Evolutionary conservation across 2,797 vertebrate species (phyloP).

Genomic region (Microctenopoma steveboyesi): DNA sequence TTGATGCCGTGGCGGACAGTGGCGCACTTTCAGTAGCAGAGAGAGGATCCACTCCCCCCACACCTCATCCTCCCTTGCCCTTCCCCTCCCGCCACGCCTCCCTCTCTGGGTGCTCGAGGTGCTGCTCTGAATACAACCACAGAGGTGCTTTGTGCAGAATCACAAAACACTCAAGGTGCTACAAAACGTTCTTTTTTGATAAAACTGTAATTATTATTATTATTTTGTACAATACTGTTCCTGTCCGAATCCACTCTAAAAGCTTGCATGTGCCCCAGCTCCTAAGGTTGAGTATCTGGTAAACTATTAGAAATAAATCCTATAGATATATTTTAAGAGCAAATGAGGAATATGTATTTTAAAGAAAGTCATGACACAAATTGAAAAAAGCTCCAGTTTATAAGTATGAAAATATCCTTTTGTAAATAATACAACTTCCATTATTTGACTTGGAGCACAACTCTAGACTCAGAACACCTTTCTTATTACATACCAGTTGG

Average conservation of each 20-base stretch:
- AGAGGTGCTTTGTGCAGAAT: conserved; percentile 90
- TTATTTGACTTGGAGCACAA: conserved; percentile 78
- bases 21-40: conserved; percentile 80
- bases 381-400: conserved; percentile 83
- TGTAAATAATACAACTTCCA: conserved; percentile 89
- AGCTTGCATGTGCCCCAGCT: conserved; percentile 91
- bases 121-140: conserved; percentile 86
- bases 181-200: conserved; percentile 88
- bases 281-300: conserved; percentile 73
- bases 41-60: conserved; percentile 72
- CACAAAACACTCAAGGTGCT: conserved; percentile 89
- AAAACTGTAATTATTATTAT: conserved; percentile 97
- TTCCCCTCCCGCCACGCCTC: conserved; percentile 44
- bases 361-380: conserved; percentile 80
- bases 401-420: conserved; percentile 85
- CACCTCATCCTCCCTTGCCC: conserved; percentile 46
- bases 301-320: conserved; percentile 63
- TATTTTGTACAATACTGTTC: conserved; percentile 93
- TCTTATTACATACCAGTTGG: conserved; percentile 49
- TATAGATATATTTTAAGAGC: conserved; percentile 64
- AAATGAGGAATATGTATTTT: conserved; percentile 66
- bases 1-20: conserved; percentile 87
- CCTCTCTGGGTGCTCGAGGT: conserved; percentile 87
- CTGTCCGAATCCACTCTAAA: conserved; percentile 89
- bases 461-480: conserved; percentile 67